phyloP scores from a whole-genome alignment of 2,888 invertebrate genomes.

The Lithophane ornitopus region DNA sequence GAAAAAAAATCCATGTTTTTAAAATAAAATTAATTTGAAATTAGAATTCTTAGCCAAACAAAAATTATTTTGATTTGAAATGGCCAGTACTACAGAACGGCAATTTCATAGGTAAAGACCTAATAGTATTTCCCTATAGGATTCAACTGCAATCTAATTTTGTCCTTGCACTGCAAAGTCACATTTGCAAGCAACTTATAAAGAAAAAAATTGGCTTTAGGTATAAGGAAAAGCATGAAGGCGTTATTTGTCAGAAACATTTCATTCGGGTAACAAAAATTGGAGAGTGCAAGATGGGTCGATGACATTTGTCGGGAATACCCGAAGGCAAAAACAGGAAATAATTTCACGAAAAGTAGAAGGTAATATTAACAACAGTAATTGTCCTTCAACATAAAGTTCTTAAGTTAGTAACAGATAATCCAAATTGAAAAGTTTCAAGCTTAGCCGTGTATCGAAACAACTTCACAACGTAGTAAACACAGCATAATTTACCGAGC shows the following conservation, averaged over 20 bases:
- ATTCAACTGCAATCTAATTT: neutral
- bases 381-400: neutral
- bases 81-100: too few species aligned
- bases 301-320: neutral
- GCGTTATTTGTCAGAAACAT: neutral
- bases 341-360: neutral
- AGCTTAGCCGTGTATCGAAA: neutral
- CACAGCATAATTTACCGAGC: constrained; percentile 9
- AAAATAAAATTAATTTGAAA: too few species aligned
- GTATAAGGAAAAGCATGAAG: neutral
- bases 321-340: neutral
- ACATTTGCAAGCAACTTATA: neutral
- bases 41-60: too few species aligned
- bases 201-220: neutral
- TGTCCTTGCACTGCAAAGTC: neutral
- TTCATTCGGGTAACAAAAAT: neutral
- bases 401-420: neutral
- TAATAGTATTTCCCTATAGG: neutral
- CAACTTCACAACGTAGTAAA: neutral
- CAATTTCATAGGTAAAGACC: too few species aligned
- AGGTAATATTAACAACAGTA: too few species aligned
- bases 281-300: neutral
- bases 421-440: neutral
- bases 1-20: too few species aligned
- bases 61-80: too few species aligned